phyloP scores from a whole-genome alignment of 2,113 vertebrate species.

The Diadophis punctatus region DNA sequence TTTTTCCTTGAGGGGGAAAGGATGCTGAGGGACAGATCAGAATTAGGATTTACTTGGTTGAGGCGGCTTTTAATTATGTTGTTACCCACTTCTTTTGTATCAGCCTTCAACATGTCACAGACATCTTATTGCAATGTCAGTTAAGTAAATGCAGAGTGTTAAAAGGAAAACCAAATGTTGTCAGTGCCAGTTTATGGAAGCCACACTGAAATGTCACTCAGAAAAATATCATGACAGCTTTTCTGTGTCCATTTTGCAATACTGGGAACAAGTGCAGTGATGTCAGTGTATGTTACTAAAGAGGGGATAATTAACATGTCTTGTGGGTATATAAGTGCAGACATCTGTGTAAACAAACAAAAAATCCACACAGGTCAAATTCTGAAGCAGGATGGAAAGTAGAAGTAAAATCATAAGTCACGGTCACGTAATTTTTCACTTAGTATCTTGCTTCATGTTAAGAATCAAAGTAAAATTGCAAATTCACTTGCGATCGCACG shows the following conservation, averaged over 20 bases:
- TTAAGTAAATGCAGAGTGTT: conserved; percentile 45
- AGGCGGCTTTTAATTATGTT: conserved; percentile 33
- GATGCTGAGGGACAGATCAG: conserved; percentile 13
- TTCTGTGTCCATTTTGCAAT: rapidly evolving
- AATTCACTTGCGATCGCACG: neutral
- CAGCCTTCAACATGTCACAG: conserved; percentile 56
- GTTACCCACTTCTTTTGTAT: conserved; percentile 47
- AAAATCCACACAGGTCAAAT: neutral
- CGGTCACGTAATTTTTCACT: neutral
- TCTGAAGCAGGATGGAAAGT: neutral
- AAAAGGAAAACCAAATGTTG: conserved; percentile 56
- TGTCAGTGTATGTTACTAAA: neutral
- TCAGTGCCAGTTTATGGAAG: conserved; percentile 51
- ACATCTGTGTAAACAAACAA: neutral
- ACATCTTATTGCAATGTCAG: conserved; percentile 33
- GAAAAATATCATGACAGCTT: neutral
- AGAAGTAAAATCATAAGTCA: neutral
- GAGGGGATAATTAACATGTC: conserved; percentile 17
- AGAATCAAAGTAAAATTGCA: neutral
- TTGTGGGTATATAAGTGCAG: neutral
- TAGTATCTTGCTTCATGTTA: neutral
- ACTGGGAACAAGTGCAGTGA: rapidly evolving
- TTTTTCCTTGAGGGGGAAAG: neutral
- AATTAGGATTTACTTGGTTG: conserved; percentile 33
- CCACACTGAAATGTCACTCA: conserved; percentile 19